Conservation (phyloP, 2,797 vertebrate species). For the Paramormyrops hopkinsi region DNA sequence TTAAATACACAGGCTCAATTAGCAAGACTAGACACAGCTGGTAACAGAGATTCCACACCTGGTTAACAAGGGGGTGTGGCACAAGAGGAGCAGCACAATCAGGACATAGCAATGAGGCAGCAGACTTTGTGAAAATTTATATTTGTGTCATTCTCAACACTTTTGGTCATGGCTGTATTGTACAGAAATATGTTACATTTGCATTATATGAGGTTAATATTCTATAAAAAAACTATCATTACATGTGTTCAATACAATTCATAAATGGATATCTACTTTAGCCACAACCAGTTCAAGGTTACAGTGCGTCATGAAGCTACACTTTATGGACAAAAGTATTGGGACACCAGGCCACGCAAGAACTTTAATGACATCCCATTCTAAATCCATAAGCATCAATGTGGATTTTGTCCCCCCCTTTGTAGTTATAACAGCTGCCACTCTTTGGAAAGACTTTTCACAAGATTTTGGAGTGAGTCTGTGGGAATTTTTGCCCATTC, state of each 20-base stretch:
- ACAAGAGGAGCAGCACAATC: no score
- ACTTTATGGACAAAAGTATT: background rate
- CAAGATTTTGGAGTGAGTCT: background rate
- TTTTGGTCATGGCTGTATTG: background rate
- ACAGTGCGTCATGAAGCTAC: background rate
- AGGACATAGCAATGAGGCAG: no score
- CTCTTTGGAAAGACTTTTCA: background rate
- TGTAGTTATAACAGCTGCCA: background rate
- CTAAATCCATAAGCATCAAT: background rate
- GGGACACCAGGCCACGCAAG: background rate
- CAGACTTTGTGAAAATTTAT: no score
- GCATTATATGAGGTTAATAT: background rate
- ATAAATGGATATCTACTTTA: background rate
- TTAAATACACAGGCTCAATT: no score
- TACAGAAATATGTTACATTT: background rate
- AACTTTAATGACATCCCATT: background rate
- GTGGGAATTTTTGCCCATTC: background rate
- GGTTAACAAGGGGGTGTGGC: no score
- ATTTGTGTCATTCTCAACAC: background rate
- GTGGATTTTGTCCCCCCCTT: background rate
- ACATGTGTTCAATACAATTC: background rate
- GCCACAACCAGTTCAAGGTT: background rate
- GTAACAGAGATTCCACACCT: no score
- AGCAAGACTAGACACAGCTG: no score
- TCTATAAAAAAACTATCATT: background rate